Evolutionary conservation across 2,888 invertebrate species (phyloP), one percentile per base, ranked within the genome.

Genomic region (Drosophila kambysellisi): DNA sequence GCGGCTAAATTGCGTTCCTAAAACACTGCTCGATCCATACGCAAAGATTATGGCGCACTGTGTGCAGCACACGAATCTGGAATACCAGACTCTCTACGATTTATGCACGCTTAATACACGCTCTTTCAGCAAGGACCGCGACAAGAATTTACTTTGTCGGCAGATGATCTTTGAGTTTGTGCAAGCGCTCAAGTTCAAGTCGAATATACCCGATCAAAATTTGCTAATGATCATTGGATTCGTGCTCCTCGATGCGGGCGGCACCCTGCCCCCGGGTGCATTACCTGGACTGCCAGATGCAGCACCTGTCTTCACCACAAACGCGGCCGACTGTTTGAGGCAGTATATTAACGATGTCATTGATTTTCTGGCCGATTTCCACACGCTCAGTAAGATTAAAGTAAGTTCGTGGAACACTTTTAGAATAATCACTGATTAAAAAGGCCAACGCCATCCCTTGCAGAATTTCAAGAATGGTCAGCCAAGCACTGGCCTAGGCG

Each of bases 311-410:
- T 95, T 95, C 74, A 96, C 95, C 70, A 98, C 98, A 2, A 98
- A 97, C 82, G 97, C 98, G 0, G 96, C 98, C 3, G 99, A 99
- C 93, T 98, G 98, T 90, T 96, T 99, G 95, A 95, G 97, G 33
- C 96, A 97, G 68, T 97, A 99, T 92, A 95, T 99, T 64, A 95
- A 96, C 30, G 99, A 99, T 93, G 96, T 98, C 81, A 94, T 99
- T 50, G 99, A 99, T 78, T 97, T 99, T 92, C 94, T 99, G 76
- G 96, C 98, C 12, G 99, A 99, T 93, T 97, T 99, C 78, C 98
- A 99, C 91, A 97, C 99, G 1, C 95, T 99, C 64, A 97, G 97
- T 85, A 99, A 99, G 95, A 96, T 99, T 79, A 99, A 99, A 96
- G 98, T 98, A 92, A 68, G 76, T 37, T 3, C 1, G 25, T 15